These are phyloP conservation scores for Scaptomyza pallida DNA, from an alignment of 1,140 invertebrate genomes.

Conservation along the genomic window DNA sequence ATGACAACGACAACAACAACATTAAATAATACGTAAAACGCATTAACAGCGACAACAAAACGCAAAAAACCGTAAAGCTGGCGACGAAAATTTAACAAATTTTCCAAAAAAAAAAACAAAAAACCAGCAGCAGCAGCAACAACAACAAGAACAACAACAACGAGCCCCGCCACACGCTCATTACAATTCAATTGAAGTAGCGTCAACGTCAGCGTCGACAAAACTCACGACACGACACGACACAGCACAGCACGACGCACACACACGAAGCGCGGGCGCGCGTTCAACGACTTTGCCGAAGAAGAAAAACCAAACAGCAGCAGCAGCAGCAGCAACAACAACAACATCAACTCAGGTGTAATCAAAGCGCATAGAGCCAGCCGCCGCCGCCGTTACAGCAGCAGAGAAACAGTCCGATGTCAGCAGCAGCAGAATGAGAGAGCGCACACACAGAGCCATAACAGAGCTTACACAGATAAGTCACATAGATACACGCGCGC, in stretches of 20 bases:
- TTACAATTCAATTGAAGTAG: slow-evolving; percentile 81
- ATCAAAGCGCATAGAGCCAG: slow-evolving; percentile 68
- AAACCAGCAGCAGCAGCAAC: slow-evolving; percentile 18
- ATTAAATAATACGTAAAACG: slow-evolving; percentile 58
- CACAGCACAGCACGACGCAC: not conserved
- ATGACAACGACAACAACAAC: slow-evolving; percentile 23
- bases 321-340: slow-evolving; percentile 52
- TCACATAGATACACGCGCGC: slow-evolving; percentile 58
- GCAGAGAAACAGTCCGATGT: not conserved
- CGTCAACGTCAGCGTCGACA: slow-evolving; percentile 36
- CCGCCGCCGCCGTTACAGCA: slow-evolving; percentile 20
- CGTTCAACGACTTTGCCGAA: slow-evolving; percentile 73
- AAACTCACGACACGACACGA: slow-evolving; percentile 10
- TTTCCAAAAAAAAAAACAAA: slow-evolving; percentile 53
- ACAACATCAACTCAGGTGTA: slow-evolving; percentile 65
- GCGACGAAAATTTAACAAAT: slow-evolving; percentile 77
- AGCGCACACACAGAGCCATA: slow-evolving; percentile 13
- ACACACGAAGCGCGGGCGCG: slow-evolving; percentile 38
- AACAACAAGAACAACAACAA: slow-evolving; percentile 19
- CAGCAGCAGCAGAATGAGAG: slow-evolving; percentile 28
- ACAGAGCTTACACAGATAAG: slow-evolving; percentile 61
- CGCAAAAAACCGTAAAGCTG: slow-evolving; percentile 66
- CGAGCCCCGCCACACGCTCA: slow-evolving; percentile 58
- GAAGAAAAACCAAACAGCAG: slow-evolving; percentile 70
- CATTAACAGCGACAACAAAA: slow-evolving; percentile 62